These are phyloP conservation scores for Lordiphosa collinella DNA, from an alignment of 1,140 invertebrate genomes.

Conservation along the genomic window DNA sequence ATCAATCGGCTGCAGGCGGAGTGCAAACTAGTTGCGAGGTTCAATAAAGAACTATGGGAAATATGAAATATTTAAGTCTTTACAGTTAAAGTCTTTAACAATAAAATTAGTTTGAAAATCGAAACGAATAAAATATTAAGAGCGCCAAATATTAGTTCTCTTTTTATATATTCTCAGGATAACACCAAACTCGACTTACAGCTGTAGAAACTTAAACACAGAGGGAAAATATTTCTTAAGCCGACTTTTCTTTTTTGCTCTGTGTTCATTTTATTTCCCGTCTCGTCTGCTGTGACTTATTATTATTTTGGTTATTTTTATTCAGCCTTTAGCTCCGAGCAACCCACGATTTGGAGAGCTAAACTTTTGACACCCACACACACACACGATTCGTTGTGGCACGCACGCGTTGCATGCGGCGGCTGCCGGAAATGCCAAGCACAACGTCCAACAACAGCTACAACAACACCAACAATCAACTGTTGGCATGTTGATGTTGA, in stretches of 20 bases:
- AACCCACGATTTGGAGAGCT: slow-evolving; percentile 16
- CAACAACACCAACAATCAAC: slow-evolving; percentile 49
- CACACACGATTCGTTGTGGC: slow-evolving; percentile 43
- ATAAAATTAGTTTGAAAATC: no score
- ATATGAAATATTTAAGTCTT: no score
- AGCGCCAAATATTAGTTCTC: no score
- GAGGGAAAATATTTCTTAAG: neutral
- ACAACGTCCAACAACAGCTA: slow-evolving; percentile 50
- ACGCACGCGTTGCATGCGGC: slow-evolving; percentile 57
- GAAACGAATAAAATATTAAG: no score
- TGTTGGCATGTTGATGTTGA: slow-evolving; percentile 75
- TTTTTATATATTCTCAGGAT: no score
- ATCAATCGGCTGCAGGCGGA: neutral
- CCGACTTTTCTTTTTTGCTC: neutral
- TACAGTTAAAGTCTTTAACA: no score
- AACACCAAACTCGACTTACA: no score
- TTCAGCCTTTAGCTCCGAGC: slow-evolving; percentile 20
- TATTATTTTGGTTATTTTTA: slow-evolving; percentile 31
- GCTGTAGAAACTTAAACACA: no score
- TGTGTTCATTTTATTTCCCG: neutral
- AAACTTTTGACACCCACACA: slow-evolving; percentile 46
- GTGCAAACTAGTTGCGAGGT: neutral
- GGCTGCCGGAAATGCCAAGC: slow-evolving; percentile 71
- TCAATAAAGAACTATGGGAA: neutral
- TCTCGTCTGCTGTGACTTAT: slow-evolving; percentile 9